A percentile compares a stretch with the other conserved stretches of the same genome.
Evolutionary conservation across 2,113 vertebrate species (phyloP).

Genomic region (Ramphastos sulfuratus): DNA sequence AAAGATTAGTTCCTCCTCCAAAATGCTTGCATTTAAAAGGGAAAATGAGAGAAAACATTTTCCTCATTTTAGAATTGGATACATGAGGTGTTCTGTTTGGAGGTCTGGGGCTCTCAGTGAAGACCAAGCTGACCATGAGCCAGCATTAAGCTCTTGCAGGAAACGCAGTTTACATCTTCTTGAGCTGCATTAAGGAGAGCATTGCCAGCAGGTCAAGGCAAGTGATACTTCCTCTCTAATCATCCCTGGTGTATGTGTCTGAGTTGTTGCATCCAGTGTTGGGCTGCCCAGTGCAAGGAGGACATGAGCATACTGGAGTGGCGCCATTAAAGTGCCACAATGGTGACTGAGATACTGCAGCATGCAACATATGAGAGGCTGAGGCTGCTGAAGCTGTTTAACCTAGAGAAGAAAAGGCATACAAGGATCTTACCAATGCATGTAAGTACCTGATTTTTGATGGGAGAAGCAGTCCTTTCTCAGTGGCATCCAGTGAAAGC

Average conservation of each 20-base stretch:
- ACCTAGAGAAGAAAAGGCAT: not conserved
- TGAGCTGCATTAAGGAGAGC: not conserved
- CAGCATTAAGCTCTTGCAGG: not conserved
- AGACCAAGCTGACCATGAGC: not conserved
- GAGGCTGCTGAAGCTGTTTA: not conserved
- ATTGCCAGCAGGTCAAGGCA: not conserved
- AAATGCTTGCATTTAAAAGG: not conserved
- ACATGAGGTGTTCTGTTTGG: not conserved
- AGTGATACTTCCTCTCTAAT: not conserved
- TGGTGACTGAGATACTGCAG: not conserved
- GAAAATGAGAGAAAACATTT: not conserved
- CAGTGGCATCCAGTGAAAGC: not conserved
- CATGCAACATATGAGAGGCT: not conserved
- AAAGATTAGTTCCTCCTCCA: rapidly evolving
- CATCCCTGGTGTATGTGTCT: not conserved
- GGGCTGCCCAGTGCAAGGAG: not conserved
- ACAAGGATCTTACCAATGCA: not conserved
- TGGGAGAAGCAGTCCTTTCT: not conserved
- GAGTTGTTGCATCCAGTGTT: not conserved
- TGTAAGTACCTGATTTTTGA: not conserved
- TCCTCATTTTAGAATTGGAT: not conserved
- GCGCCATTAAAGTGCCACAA: not conserved
- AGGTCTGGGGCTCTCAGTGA: not conserved
- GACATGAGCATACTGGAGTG: not conserved
- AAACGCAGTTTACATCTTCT: not conserved